Evolutionary conservation across 2,797 vertebrate genomes (phyloP).

Genomic region (Coilia nasus): DNA sequence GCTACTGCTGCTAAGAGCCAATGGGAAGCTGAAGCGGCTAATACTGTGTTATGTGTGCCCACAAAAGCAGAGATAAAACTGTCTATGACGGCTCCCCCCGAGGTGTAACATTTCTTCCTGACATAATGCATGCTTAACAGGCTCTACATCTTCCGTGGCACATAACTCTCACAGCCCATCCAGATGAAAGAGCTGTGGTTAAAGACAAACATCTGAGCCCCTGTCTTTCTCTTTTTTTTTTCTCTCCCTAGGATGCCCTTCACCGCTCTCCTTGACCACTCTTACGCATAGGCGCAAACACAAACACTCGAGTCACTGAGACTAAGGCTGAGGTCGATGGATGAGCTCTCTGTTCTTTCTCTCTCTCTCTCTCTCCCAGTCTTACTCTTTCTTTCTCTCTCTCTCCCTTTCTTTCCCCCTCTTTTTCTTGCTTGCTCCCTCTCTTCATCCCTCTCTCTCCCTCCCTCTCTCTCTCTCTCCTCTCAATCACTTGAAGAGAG

Average conservation of each 20-base stretch:
- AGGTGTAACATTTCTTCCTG: constrained; percentile 21
- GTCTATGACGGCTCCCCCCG: neutral
- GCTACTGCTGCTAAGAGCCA: too few relatives aligned
- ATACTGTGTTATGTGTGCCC: neutral
- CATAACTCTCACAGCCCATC: neutral
- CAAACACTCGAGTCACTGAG: constrained; percentile 8
- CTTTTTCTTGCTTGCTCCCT: neutral
- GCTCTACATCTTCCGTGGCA: constrained; percentile 12
- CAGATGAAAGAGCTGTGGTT: constrained; percentile 20
- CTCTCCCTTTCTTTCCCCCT: neutral
- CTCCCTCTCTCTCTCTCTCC: constrained; percentile 37
- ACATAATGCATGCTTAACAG: constrained; percentile 6
- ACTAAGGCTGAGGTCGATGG: constrained; percentile 15
- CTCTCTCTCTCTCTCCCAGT: neutral
- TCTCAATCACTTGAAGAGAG: constrained; percentile 46
- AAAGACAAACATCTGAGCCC: constrained; percentile 23
- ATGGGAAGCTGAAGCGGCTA: too few relatives aligned
- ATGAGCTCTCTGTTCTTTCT: constrained; percentile 20
- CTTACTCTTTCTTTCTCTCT: constrained; percentile 5
- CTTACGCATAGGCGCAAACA: neutral
- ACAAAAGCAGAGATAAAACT: neutral
- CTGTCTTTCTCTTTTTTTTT: neutral
- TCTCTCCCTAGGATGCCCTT: neutral
- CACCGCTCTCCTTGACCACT: neutral
- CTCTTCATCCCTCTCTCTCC: constrained; percentile 15